A percentile compares a stretch with the other conserved stretches of the same genome.
These are phyloP conservation scores for Salmo trutta DNA, from an alignment of 2,797 vertebrate genomes.

Conservation along the genomic window DNA sequence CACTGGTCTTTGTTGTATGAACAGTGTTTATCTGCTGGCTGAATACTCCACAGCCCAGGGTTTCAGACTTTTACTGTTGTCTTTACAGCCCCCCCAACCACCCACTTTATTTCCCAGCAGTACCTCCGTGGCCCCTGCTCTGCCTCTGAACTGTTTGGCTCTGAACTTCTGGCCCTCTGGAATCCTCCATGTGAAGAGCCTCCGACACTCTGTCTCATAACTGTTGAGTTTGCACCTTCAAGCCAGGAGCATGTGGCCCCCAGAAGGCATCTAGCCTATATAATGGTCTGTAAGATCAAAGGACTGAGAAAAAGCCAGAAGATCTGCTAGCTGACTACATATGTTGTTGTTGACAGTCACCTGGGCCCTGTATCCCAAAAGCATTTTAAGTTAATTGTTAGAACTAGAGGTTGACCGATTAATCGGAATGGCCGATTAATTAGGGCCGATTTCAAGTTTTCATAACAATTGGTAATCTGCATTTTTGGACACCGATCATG, in stretches of 20 bases:
- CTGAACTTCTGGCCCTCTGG: slow-evolving; percentile 50
- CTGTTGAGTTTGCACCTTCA: slow-evolving; percentile 42
- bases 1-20: slow-evolving; percentile 49
- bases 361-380: neutral
- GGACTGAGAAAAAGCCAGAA: neutral
- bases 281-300: neutral
- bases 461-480: no score
- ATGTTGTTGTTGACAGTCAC: no score
- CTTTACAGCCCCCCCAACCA: slow-evolving; percentile 13
- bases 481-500: no score
- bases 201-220: slow-evolving; percentile 23
- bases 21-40: slow-evolving; percentile 73
- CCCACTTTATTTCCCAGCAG: neutral
- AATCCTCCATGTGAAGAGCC: slow-evolving; percentile 47
- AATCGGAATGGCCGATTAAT: no score
- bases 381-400: no score
- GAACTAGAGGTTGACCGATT: no score
- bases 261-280: neutral
- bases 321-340: neutral
- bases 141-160: slow-evolving; percentile 50
- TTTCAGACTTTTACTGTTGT: slow-evolving; percentile 56
- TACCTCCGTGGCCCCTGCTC: neutral
- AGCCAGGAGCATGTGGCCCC: neutral
- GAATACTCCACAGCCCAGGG: slow-evolving; percentile 55
- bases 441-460: no score